A percentile compares a stretch with the other conserved stretches of the same genome.
Evolutionary conservation across 2,113 vertebrate genomes (phyloP).

Genomic region (Cervus canadensis): DNA sequence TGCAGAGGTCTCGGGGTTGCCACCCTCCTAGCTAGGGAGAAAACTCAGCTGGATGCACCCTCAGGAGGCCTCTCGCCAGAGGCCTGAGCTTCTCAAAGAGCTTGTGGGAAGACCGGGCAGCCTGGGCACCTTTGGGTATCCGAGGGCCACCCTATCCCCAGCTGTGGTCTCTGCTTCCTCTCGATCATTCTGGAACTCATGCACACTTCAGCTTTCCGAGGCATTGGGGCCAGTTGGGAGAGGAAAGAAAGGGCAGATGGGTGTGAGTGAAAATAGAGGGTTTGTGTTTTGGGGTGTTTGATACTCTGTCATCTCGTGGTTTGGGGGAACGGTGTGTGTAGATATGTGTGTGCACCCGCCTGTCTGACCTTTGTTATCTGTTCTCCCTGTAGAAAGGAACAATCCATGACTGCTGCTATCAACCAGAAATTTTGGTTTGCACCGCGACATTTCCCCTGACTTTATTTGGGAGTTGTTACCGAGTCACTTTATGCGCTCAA

Average conservation of each 20-base stretch:
- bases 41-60: background rate
- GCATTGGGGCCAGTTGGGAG: background rate
- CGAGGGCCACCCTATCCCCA: too few relatives aligned
- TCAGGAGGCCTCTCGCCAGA: too few relatives aligned
- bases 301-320: background rate
- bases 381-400: background rate
- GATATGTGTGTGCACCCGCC: background rate
- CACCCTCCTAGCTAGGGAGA: background rate
- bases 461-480: background rate
- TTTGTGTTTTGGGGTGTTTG: background rate
- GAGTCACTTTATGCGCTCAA: background rate
- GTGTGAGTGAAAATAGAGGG: background rate
- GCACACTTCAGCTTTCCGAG: background rate
- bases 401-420: background rate
- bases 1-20: accelerated
- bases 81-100: background rate
- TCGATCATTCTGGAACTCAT: background rate
- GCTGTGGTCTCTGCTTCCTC: background rate
- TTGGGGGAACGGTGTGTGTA: background rate
- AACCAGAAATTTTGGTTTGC: background rate
- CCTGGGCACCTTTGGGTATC: background rate
- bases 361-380: background rate
- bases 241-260: background rate
- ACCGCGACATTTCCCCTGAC: background rate
- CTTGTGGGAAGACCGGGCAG: background rate